Evolutionary conservation across 2,113 vertebrate species (phyloP), one percentile per base, ranked within the genome.

Genomic region (Oreochromis niloticus): DNA sequence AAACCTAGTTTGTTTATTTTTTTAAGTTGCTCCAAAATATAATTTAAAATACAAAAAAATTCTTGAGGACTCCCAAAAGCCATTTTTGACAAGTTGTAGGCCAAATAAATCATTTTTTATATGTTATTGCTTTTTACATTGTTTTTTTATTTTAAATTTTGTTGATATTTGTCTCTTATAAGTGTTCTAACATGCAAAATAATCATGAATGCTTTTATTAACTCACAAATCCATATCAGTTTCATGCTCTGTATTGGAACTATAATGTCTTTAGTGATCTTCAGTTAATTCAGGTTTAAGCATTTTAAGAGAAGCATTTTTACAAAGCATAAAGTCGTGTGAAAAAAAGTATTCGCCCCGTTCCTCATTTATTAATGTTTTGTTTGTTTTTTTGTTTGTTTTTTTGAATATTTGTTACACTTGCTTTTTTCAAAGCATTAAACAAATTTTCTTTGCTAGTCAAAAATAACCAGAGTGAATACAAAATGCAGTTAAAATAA

Each of bases 61-160:
- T 66, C 2, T 63, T n/a, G 9, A n/a, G 59, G 59, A 4, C 59
- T 36, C 17, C 32, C 32, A 63, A 63, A 63, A 63, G 24, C 56
- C 24, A 57, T 57, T 57, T 55, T 30, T 57, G 55, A 14, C 7
- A 57, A 59, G 9, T 36, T 0, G 17, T 63, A 1, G 0, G 59
- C 6, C 17, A 36, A 7, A 36, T 36, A 63, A n/a, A 63, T n/a
- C 0, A 63, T 61, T 61, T 1, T 19, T 19, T 19, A 6, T 59
- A 32, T 11, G 16, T 61, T 61, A 34, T 34, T 61, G 5, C 1
- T 0, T 61, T 61, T 61, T 61, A 34, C 30, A 17, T 30, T 16
- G 0, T 1, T 9, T 9, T 16, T 27, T 3, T 4, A 4, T 27
- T 59, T 59, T 2, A 0, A 63, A 63, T 36, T 66, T 36, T 36